A percentile compares a stretch with the other conserved stretches of the same genome.
phyloP scores from a whole-genome alignment of 2,888 invertebrate species.

The Ceraclea dissimilis region DNA sequence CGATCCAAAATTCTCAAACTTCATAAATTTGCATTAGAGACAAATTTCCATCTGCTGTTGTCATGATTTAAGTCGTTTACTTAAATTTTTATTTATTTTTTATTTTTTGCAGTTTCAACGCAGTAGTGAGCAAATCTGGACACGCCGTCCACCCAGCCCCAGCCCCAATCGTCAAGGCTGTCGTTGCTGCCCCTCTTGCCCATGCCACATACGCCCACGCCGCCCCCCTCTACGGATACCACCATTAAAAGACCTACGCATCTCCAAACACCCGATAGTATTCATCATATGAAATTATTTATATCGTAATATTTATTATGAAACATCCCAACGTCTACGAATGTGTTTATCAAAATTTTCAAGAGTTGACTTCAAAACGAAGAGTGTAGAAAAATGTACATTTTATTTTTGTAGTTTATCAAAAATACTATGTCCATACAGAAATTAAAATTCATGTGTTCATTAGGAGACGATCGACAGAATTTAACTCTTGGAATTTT shows the following conservation, averaged over 20 bases:
- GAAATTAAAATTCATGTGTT: no score
- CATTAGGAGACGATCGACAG: no score
- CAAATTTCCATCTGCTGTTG: no score
- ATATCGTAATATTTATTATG: not conserved
- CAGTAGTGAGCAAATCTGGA: constrained; percentile 50
- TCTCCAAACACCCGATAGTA: not conserved
- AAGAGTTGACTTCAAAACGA: not conserved
- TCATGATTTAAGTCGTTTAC: no score
- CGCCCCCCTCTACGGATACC: constrained; percentile 35
- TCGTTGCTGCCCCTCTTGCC: constrained; percentile 37
- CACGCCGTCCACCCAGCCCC: constrained; percentile 48
- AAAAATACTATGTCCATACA: no score
- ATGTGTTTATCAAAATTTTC: not conserved
- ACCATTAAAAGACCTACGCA: not conserved
- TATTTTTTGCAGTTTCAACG: constrained; percentile 46
- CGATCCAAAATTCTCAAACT: no score
- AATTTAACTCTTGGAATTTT: no score
- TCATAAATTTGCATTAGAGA: no score
- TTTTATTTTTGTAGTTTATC: no score
- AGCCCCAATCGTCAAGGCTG: constrained; percentile 27
- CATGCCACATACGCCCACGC: constrained; percentile 37
- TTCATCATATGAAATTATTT: not conserved
- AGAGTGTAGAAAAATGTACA: no score
- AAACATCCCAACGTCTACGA: not conserved
- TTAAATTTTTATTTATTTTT: not conserved